A percentile compares a stretch with the other conserved stretches of the same genome.
Evolutionary conservation across 2,113 vertebrate species (phyloP).

Genomic region (Tenebrosternarchus preto): DNA sequence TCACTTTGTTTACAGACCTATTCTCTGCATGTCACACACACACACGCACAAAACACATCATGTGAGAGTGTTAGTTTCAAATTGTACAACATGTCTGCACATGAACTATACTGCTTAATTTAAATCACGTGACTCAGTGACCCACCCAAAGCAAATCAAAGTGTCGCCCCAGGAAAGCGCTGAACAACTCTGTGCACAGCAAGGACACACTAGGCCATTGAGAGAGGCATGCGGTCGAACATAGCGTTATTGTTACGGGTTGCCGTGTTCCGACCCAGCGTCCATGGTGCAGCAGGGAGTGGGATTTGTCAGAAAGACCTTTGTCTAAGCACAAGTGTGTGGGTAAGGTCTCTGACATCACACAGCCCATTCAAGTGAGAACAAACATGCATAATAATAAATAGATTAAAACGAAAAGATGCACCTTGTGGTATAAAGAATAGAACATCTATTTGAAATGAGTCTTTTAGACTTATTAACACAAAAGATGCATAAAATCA

Average conservation of each 20-base stretch:
- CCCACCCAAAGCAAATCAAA: constrained; percentile 21
- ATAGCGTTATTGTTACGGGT: constrained; percentile 53
- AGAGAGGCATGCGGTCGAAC: constrained; percentile 35
- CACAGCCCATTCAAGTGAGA: constrained; percentile 44
- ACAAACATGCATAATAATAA: constrained; percentile 23
- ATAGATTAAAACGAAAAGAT: not conserved
- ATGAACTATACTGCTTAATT: constrained; percentile 45
- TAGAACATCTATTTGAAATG: not conserved
- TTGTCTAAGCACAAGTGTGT: constrained; percentile 52
- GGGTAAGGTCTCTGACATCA: constrained; percentile 62
- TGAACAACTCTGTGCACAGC: constrained; percentile 29
- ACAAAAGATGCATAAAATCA: not conserved
- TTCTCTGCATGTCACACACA: too few species aligned
- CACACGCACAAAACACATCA: too few species aligned
- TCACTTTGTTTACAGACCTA: not conserved
- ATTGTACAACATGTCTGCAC: constrained; percentile 30
- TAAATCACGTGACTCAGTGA: constrained; percentile 22
- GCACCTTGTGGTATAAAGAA: not conserved
- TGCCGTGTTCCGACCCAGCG: constrained; percentile 50
- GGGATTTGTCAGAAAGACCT: constrained; percentile 50
- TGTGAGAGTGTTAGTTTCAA: not conserved
- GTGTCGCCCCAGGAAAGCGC: constrained; percentile 23
- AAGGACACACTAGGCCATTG: constrained; percentile 46
- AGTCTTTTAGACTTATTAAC: too few species aligned
- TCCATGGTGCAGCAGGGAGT: constrained; percentile 34